These are phyloP conservation scores for Rhynchomys soricoides DNA, from an alignment of 2,113 vertebrate genomes.

Conservation along the genomic window DNA sequence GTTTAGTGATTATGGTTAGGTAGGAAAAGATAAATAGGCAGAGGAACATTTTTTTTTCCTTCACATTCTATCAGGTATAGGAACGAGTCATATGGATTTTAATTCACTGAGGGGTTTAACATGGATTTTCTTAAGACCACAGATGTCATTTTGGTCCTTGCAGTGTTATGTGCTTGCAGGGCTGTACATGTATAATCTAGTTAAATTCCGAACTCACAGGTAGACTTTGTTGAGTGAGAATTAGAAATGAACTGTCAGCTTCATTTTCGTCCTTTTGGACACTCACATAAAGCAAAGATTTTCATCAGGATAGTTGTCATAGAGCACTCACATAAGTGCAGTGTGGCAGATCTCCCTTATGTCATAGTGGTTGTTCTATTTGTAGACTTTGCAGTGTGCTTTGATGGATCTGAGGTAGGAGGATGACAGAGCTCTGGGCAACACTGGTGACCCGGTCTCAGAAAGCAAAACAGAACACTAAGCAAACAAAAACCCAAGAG, in stretches of 20 bases:
- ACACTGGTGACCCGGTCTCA: neutral
- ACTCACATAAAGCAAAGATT: neutral
- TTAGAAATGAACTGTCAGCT: conserved; percentile 32
- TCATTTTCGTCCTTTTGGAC: conserved; percentile 34
- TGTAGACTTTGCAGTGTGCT: neutral
- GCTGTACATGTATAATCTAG: neutral
- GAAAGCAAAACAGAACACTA: neutral
- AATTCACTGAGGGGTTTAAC: conserved; percentile 42
- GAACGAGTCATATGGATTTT: neutral
- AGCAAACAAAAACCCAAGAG: neutral
- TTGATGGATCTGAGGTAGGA: neutral
- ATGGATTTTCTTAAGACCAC: conserved; percentile 19
- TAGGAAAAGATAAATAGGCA: neutral
- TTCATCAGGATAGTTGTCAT: neutral
- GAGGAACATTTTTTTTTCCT: conserved; percentile 28
- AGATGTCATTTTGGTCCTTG: conserved; percentile 1
- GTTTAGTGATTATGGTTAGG: neutral
- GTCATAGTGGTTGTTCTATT: conserved; percentile 18
- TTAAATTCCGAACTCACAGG: conserved; percentile 14
- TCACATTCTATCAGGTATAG: neutral
- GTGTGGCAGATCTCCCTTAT: neutral
- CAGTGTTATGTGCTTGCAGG: conserved; percentile 6
- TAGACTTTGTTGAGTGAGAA: neutral
- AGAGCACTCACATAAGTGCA: neutral
- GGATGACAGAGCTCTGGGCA: neutral